Evolutionary conservation across 1,140 invertebrate genomes (phyloP), one percentile per base, ranked within the genome.

Genomic region (Drosophila orena): DNA sequence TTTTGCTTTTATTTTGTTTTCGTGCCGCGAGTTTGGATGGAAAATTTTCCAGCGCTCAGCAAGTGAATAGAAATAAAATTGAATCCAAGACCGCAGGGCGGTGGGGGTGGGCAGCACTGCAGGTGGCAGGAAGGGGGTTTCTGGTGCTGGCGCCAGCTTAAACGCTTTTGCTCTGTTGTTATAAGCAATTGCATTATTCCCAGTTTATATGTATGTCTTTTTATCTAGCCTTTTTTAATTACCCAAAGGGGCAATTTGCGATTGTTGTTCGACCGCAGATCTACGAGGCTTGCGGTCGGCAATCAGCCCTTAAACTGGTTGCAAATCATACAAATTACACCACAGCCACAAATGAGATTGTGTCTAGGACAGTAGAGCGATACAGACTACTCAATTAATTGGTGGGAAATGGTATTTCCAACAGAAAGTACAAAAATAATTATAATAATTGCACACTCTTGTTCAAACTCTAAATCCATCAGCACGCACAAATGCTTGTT

Each of bases 11-110:
- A 59, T 66, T 52, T 47, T 37, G 35, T 47, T 86, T 56, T 77
- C 83, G 70, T 84, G 79, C 70, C 52, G 44, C 58, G 50, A 59
- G 30, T 43, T 60, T 76, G 89, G 52, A 64, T 89, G 84, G 84
- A 88, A 88, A 88, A 88, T 88, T 88, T 88, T 84, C 84, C 79
- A 88, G 65, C 71, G 60, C 74, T 81, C 71, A 62, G 65, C 75
- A 81, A 85, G 77, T 86, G 64, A 75, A 88, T 86, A 61, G 75
- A 86, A 86, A 77, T 83, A 83, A 83, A 86, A 86, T 88, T 81
- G 79, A 77, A 81, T 77, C 65, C 66, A 65, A 68, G 73, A 61
- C 59, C 40, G 40, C 22, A 24, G 34, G 17, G 15, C 38, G 42
- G 17, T 12, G 14, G 5, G 14, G 14, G 37, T 34, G n/a, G n/a